phyloP scores from a whole-genome alignment of 2,888 invertebrate genomes.

The Stenodera caucasica region DNA sequence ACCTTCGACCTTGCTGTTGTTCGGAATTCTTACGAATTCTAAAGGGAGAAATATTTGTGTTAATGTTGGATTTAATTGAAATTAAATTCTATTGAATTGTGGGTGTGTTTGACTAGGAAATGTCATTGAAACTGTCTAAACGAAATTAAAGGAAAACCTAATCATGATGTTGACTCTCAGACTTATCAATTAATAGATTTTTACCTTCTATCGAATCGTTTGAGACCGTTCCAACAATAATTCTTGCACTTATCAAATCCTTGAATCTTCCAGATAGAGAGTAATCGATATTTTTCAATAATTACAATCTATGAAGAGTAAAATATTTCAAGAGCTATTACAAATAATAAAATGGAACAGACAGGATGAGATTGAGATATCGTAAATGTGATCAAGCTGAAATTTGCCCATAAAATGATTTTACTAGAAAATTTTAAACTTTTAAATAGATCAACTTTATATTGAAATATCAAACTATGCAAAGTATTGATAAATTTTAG shows the following conservation, averaged over 20 bases:
- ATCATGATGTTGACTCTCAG: too few relatives aligned
- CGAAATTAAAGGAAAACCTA: neutral
- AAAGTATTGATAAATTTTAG: neutral
- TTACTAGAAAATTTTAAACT: conserved; percentile 18
- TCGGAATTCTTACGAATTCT: too few relatives aligned
- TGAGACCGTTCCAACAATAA: too few relatives aligned
- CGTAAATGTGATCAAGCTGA: neutral
- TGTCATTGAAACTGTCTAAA: neutral
- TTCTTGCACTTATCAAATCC: too few relatives aligned
- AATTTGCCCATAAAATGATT: conserved; percentile 16
- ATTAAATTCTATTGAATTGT: neutral
- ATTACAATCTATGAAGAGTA: too few relatives aligned
- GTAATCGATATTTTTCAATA: too few relatives aligned
- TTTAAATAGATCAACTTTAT: conserved; percentile 14
- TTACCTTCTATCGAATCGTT: too few relatives aligned
- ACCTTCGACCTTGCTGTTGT: neutral
- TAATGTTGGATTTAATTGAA: neutral
- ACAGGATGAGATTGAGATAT: neutral
- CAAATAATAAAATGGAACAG: neutral
- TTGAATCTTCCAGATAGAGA: too few relatives aligned
- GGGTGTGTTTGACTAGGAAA: neutral
- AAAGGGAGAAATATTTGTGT: neutral
- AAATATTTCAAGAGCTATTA: too few relatives aligned
- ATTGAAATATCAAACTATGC: conserved; percentile 14
- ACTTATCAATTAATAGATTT: too few relatives aligned